These are phyloP conservation scores for Motacilla tschutschensis DNA, from an alignment of 2,113 vertebrate species.

Conservation along the genomic window DNA sequence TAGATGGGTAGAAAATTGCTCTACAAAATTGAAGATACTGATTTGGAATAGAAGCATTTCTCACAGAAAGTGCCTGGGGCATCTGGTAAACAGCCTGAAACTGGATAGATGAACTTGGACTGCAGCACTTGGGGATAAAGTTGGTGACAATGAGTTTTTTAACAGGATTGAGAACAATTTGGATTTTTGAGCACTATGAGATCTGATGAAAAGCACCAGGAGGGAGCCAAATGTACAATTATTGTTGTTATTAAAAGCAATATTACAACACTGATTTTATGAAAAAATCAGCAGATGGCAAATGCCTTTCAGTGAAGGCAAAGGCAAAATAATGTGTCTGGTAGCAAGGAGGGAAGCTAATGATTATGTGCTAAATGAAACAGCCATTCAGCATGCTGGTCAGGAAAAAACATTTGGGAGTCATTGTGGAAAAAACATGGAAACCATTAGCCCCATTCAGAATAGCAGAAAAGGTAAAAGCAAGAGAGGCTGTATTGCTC, in stretches of 20 bases:
- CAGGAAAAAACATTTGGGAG: conserved; percentile 63
- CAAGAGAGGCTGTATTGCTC: background rate
- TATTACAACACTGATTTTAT: background rate
- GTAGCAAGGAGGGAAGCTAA: conserved; percentile 33
- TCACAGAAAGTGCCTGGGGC: background rate
- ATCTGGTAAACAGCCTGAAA: background rate
- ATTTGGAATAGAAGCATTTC: background rate
- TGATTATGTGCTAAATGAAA: conserved; percentile 62
- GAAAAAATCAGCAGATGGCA: conserved; percentile 45
- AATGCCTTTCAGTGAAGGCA: conserved; percentile 30
- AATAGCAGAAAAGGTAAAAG: conserved; percentile 2
- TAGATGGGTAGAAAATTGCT: background rate
- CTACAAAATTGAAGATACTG: background rate
- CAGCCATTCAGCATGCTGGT: conserved; percentile 27
- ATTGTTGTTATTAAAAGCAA: background rate
- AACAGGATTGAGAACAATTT: background rate
- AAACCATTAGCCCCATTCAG: conserved; percentile 18
- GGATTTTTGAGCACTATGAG: background rate
- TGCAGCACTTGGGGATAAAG: background rate
- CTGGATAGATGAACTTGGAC: background rate
- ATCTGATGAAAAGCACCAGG: background rate
- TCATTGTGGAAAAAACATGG: conserved; percentile 56
- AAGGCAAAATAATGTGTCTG: conserved; percentile 28
- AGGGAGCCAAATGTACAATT: background rate
- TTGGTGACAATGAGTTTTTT: background rate